Evolutionary conservation across 2,888 invertebrate genomes (phyloP).

Genomic region (Nephrotoma appendiculata): DNA sequence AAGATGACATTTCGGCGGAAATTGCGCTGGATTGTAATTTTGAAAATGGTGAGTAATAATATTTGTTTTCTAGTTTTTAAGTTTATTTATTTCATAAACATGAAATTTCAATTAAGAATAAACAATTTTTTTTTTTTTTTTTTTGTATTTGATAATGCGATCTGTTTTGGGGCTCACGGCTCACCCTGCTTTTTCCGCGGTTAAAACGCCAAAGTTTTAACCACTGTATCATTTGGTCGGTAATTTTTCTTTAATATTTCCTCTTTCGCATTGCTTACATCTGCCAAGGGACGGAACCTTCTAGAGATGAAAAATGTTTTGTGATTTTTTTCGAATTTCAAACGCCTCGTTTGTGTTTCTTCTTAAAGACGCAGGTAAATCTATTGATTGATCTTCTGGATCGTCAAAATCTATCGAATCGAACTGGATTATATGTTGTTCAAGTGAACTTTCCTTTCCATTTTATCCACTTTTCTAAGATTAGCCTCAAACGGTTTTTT

Average conservation of each 20-base stretch:
- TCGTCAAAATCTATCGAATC: neutral
- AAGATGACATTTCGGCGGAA: neutral
- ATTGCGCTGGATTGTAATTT: neutral
- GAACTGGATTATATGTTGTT: neutral
- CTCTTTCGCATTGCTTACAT: neutral
- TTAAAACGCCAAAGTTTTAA: too few relatives aligned
- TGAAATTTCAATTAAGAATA: neutral
- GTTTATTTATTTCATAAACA: neutral
- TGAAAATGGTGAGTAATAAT: neutral
- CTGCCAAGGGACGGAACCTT: neutral
- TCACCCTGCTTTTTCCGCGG: neutral
- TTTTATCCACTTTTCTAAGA: neutral
- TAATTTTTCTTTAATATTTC: neutral
- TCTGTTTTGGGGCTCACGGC: too few relatives aligned
- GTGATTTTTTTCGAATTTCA: neutral
- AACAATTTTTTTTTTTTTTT: too few relatives aligned
- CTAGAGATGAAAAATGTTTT: neutral
- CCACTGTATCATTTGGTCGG: too few relatives aligned
- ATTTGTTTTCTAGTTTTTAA: neutral
- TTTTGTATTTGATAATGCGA: too few relatives aligned
- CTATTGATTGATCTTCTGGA: neutral
- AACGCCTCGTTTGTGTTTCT: neutral
- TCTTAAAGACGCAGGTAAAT: neutral
- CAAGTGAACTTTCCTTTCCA: neutral
- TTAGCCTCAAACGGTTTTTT: neutral